Conservation (phyloP, 2,797 vertebrate species). For the Caiman crocodilus region DNA sequence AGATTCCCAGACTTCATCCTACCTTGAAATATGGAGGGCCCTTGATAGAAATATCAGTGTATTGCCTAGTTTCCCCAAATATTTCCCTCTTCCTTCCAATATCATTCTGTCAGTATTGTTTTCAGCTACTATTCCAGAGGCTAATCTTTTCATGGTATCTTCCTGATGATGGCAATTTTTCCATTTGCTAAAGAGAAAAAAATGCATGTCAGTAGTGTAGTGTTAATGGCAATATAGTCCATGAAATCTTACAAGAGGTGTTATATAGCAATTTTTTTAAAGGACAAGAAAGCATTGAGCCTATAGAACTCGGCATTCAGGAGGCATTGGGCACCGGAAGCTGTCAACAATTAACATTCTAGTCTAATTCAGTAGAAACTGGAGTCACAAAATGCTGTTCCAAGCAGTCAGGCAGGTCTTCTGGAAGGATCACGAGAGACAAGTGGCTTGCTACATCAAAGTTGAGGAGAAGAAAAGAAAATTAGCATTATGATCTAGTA, state of each 20-base stretch:
- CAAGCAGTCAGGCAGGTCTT: not conserved
- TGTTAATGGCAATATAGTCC: not conserved
- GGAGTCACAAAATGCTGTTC: not conserved
- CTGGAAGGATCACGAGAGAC: not conserved
- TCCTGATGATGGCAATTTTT: not conserved
- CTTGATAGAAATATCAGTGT: fast-evolving
- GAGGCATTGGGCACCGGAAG: not conserved
- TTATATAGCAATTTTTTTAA: not conserved
- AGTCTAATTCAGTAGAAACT: not conserved
- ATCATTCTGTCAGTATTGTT: not conserved
- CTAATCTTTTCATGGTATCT: not conserved
- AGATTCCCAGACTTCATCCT: not conserved
- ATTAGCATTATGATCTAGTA: not conserved
- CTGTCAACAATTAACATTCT: not conserved
- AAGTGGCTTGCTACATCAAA: not conserved
- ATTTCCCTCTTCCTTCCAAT: not conserved
- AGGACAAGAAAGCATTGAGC: not conserved
- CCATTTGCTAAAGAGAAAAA: not conserved
- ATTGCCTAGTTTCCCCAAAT: no score
- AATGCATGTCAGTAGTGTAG: not conserved
- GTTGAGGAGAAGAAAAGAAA: not conserved
- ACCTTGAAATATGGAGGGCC: not conserved
- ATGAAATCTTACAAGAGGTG: not conserved
- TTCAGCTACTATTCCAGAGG: not conserved
- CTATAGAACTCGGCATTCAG: not conserved